Percentiles rank a stretch among this genome's conserved stretches.
phyloP scores from a whole-genome alignment of 1,140 invertebrate species.

The Diabrotica virgifera region DNA sequence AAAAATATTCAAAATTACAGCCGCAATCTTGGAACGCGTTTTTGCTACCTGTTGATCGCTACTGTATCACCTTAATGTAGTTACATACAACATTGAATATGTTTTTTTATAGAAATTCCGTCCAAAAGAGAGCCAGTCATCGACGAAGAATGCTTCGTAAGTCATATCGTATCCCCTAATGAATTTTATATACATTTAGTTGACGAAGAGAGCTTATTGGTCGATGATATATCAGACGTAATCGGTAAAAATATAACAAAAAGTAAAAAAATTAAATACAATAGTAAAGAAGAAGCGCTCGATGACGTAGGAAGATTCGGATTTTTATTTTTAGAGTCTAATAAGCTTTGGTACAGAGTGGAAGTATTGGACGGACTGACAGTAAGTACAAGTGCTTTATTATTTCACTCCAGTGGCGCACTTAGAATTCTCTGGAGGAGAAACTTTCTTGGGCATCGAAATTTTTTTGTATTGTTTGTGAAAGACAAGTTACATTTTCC shows the following conservation, averaged over 20 bases:
- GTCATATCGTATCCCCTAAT: constrained; percentile 13
- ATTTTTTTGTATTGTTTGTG: too few species aligned
- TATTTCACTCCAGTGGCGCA: background rate
- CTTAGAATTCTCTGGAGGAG: too few species aligned
- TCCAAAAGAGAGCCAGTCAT: constrained; percentile 9
- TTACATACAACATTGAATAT: background rate
- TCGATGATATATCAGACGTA: constrained; percentile 8
- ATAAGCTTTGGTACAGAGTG: constrained; percentile 13
- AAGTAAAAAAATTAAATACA: background rate
- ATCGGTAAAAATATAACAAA: background rate
- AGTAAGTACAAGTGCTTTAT: background rate
- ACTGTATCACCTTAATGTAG: too few species aligned
- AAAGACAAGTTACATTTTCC: too few species aligned
- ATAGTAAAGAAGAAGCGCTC: constrained; percentile 15
- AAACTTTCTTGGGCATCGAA: background rate
- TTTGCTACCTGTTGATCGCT: too few species aligned
- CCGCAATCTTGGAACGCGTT: too few species aligned
- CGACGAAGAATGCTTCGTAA: constrained; percentile 8
- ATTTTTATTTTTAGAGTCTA: background rate
- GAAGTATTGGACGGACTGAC: constrained; percentile 10
- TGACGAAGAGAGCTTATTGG: constrained; percentile 9
- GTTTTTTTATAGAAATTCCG: background rate
- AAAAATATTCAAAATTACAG: too few species aligned
- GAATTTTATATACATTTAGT: constrained; percentile 24
- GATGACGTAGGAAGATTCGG: constrained; percentile 10